Conservation (phyloP, 1,140 invertebrate genomes). For the Araneus ventricosus region DNA sequence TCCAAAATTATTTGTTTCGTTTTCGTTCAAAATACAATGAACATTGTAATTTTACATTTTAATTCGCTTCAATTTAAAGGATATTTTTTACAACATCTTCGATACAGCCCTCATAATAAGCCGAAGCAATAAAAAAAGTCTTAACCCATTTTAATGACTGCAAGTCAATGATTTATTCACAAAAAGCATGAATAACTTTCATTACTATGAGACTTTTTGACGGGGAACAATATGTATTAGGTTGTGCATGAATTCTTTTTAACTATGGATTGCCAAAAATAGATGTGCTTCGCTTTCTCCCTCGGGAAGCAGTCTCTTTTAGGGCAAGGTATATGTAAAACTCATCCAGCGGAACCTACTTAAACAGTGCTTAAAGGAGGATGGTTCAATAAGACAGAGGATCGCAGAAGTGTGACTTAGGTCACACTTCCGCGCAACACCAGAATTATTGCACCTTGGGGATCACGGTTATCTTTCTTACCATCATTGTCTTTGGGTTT, state of each 20-base stretch:
- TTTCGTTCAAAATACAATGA: too few species aligned
- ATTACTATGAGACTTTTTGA: background rate
- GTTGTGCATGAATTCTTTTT: conserved; percentile 24
- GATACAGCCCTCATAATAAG: too few species aligned
- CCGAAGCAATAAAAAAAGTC: too few species aligned
- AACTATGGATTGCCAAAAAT: conserved; percentile 27
- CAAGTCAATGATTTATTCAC: background rate
- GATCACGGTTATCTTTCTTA: conserved; percentile 52
- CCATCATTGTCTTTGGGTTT: conserved; percentile 57
- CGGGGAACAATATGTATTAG: conserved; percentile 14
- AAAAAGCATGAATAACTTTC: background rate
- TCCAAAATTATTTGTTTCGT: too few species aligned
- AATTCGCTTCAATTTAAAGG: too few species aligned
- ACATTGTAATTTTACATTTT: too few species aligned
- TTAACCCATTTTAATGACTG: too few species aligned
- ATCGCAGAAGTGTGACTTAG: conserved; percentile 55
- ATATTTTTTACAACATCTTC: too few species aligned
- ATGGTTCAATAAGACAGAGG: conserved; percentile 50
- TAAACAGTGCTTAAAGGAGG: conserved; percentile 53
- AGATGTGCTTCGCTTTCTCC: background rate
- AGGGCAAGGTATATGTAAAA: conserved; percentile 62
- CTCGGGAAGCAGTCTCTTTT: conserved; percentile 11
- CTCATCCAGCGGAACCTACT: conserved; percentile 47
- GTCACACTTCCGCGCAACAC: conserved; percentile 47
- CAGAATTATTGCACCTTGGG: conserved; percentile 54